Conservation (phyloP, 2,797 vertebrate genomes). For the Sebastes diaconus region DNA sequence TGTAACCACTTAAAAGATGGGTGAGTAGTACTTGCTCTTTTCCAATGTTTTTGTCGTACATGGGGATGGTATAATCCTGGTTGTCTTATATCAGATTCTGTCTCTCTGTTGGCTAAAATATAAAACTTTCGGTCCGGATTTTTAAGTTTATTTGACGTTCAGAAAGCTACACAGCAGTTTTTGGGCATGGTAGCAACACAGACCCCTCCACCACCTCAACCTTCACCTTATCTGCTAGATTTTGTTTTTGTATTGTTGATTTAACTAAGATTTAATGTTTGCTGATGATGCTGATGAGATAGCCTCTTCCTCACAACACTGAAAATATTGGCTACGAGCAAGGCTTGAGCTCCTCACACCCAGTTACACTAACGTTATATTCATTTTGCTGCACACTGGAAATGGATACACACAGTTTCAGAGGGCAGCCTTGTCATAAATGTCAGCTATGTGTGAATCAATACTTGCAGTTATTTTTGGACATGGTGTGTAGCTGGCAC, state of each 20-base stretch:
- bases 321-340: neutral
- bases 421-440: neutral
- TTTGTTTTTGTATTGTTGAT: neutral
- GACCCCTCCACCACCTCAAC: neutral
- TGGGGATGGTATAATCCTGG: accelerated
- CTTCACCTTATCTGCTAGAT: neutral
- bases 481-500: neutral
- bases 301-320: neutral
- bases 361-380: neutral
- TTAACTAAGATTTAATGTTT: neutral
- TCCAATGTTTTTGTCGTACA: no score
- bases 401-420: neutral
- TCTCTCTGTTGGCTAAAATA: no score
- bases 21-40: no score
- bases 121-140: no score
- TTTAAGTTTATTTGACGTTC: no score
- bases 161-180: no score
- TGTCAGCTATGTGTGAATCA: slow-evolving; percentile 2
- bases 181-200: no score
- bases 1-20: no score
- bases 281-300: neutral
- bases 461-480: slow-evolving; percentile 1
- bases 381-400: neutral
- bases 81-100: no score
- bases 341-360: no score